Conservation (phyloP, 2,797 vertebrate genomes). For the Clarias pachynema region DNA sequence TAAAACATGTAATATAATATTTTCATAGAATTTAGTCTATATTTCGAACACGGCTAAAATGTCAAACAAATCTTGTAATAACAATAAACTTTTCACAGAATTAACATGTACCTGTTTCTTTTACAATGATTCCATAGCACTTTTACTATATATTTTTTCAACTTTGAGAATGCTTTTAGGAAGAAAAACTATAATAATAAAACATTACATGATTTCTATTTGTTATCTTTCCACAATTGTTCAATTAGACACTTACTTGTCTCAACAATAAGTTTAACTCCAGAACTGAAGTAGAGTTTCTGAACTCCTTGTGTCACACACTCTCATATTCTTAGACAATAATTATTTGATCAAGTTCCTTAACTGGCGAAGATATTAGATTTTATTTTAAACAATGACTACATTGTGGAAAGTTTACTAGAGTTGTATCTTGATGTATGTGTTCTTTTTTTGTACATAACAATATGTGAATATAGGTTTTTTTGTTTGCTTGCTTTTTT, state of each 20-base stretch:
- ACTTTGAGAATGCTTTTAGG: background rate
- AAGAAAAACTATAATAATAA: background rate
- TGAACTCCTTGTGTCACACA: constrained; percentile 60
- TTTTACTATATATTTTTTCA: too few relatives aligned
- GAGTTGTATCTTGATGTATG: background rate
- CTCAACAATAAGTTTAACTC: constrained; percentile 53
- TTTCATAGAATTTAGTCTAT: too few relatives aligned
- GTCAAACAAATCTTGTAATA: too few relatives aligned
- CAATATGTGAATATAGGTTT: background rate
- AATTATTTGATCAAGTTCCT: background rate
- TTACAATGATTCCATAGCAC: too few relatives aligned
- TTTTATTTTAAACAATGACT: background rate
- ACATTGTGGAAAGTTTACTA: background rate
- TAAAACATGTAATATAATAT: too few relatives aligned
- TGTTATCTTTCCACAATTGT: background rate
- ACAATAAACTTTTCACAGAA: too few relatives aligned
- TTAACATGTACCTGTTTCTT: too few relatives aligned
- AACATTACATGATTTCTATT: background rate
- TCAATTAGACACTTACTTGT: constrained; percentile 52
- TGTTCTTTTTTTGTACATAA: background rate
- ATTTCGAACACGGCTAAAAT: too few relatives aligned
- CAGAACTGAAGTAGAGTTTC: constrained; percentile 55
- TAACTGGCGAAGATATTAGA: too few relatives aligned
- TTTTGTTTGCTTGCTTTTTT: too few relatives aligned
- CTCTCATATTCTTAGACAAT: constrained; percentile 39